Base-by-base conservation (phyloP, 2,113 vertebrate genomes). In the Petaurus breviceps region DNA sequence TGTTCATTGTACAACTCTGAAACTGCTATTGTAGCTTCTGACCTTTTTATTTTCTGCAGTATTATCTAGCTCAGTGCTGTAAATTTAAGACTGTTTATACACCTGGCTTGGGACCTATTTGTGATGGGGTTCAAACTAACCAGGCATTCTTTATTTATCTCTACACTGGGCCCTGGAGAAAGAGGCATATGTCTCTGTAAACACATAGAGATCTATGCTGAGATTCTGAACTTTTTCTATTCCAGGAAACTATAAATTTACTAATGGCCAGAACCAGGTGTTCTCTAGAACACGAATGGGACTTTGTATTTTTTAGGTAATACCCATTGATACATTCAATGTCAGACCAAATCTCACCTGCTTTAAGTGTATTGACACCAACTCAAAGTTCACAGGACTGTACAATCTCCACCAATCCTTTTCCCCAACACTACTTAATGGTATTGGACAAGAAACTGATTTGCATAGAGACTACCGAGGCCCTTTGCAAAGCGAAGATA, bases 391-490 rank as follows among this genome's bases (percentile, higher is more conserved):
- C 90, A 50, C 47, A 50, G 49, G 61, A 68, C 12, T 84, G 6
- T n/a, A 96, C 26, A 55, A 47, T 22, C 92, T 93, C 55, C 84
- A 61, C 53, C 92, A 49, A 14, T 28, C 95, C 54, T 90, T 61
- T 96, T 94, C 51, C 23, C 92, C 53, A 95, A 94, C 52, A 28
- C 46, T 68, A 57, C 12, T 94, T 94, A 94, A 51, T 51, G 97
- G 51, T 97, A 97, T 94, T 93, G 97, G 95, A 95, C 50, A 47
- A 97, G 95, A 11, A 16, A 0, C 37, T 12, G 46, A 96, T 98
- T 97, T 98, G 97, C 98, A 98, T 94, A 97, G 31, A 97, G 96
- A 95, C 96, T 37, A 92, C 95, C 97, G 96, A 97, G 96, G 94
- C 94, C 89, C 93, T 98, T 98, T 97, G 61, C 97, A 97, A 93